Conservation (phyloP, 2,797 vertebrate genomes). For the Sebastolobus alascanus region DNA sequence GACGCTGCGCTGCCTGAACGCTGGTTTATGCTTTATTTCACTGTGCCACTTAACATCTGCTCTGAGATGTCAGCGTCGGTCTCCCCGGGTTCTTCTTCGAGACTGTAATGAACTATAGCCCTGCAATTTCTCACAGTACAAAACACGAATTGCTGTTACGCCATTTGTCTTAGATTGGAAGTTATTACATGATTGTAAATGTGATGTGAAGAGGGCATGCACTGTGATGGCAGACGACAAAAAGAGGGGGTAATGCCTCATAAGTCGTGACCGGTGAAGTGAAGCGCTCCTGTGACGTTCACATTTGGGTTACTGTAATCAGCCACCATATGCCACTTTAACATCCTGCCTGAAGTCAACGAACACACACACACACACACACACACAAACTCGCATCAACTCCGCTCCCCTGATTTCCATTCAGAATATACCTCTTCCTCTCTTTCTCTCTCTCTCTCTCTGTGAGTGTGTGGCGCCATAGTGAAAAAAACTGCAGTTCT, state of each 20-base stretch:
- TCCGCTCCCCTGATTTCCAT: constrained; percentile 44
- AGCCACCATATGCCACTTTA: constrained; percentile 38
- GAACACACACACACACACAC: constrained; percentile 28
- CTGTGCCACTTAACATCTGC: constrained; percentile 51
- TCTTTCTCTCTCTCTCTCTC: constrained; percentile 45
- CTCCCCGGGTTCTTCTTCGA: not conserved
- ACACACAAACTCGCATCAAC: constrained; percentile 17
- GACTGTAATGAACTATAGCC: not conserved
- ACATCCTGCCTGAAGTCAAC: constrained; percentile 38
- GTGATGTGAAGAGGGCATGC: constrained; percentile 7
- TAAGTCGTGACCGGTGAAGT: constrained; percentile 1
- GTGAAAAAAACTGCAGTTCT: constrained; percentile 81
- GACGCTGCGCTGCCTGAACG: constrained; percentile 36
- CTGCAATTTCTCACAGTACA: not conserved
- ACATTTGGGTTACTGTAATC: constrained; percentile 44
- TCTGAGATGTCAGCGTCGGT: not conserved
- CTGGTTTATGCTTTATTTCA: constrained; percentile 49
- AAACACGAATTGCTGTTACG: not conserved
- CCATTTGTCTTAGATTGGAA: not conserved
- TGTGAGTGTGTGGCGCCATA: constrained; percentile 63
- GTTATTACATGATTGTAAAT: constrained; percentile 2
- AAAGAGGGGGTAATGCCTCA: not conserved
- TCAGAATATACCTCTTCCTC: constrained; percentile 48
- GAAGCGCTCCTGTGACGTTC: constrained; percentile 20
- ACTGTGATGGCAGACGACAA: constrained; percentile 15